A percentile compares a stretch with the other conserved stretches of the same genome.
Conservation (phyloP, 2,113 vertebrate species). For the Nyctereutes procyonoides region DNA sequence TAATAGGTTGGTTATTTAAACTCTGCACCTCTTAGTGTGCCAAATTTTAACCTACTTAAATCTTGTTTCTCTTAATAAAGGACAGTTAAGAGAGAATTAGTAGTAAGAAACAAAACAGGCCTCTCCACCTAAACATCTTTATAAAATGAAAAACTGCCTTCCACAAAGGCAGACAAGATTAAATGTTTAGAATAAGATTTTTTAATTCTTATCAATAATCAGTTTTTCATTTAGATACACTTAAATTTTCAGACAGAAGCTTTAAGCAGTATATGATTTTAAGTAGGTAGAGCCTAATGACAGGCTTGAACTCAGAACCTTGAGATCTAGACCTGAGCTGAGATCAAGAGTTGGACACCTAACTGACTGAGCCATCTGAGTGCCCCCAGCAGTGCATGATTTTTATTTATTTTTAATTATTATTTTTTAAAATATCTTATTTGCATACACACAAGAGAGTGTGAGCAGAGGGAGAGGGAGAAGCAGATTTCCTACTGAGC, state of each 20-base stretch:
- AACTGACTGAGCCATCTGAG: neutral
- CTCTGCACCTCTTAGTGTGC: neutral
- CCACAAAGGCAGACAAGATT: neutral
- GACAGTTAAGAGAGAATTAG: neutral
- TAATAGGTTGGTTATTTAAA: neutral
- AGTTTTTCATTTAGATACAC: conserved; percentile 17
- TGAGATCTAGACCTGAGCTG: neutral
- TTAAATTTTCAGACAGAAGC: conserved; percentile 31
- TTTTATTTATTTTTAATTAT: neutral
- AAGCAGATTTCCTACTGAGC: neutral
- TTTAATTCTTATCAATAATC: neutral
- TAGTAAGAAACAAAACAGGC: conserved; percentile 4
- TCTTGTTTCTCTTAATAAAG: neutral
- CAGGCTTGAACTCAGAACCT: neutral
- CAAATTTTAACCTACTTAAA: conserved; percentile 4
- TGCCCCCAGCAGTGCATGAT: neutral
- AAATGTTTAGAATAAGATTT: neutral
- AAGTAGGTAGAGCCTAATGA: neutral
- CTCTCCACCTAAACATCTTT: neutral
- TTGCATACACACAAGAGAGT: no score
- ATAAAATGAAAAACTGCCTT: neutral
- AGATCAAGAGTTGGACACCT: neutral
- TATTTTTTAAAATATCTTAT: no score
- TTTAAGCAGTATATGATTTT: neutral
- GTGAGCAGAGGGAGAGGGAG: neutral